Evolutionary conservation across 2,113 vertebrate genomes (phyloP), one percentile per base, ranked within the genome.

Genomic region (Pterophyllum scalare): DNA sequence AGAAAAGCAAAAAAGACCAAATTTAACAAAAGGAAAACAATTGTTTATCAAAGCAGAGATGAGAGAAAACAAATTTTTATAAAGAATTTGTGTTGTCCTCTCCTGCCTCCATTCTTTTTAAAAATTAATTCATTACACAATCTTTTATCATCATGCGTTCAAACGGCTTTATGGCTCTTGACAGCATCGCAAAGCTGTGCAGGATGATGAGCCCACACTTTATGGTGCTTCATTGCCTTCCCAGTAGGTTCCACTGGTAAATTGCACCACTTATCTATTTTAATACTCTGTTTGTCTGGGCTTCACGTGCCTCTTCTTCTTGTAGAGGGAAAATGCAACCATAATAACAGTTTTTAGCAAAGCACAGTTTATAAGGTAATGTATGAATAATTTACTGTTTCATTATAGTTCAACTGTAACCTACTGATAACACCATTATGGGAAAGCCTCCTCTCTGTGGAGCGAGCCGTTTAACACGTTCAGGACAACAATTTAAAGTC

Each of bases 111-210:
- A 7, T 78, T 78, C 33, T 62, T 78, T 87, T 70, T 26, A 38
- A 76, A 12, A 60, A 89, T 61, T 49, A 3, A 82, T 79, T 49
- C 33, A 56, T 20, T 13, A 6, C 35, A 49, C 15, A 7, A 54
- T 82, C 22, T 81, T 83, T 72, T 81, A 79, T 85, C 74, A 76
- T 78, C 67, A 58, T 58, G 46, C 2, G 1, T 15, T 24, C 43
- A 87, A 83, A 87, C 43, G 67, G 15, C 40, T 67, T 7, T 31
- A 6, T 56, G 22, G 54, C 40, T 70, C 59, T 72, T 5, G 40
- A 58, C 60, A 57, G 38, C 26, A 75, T 52, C 1, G 1, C 24
- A 61, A 22, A 2, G 22, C 24, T 24, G 26, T 22, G 31, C 17
- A 14, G 4, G 15, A 22, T 20, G 57, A 64, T 1, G 4, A 46